Evolutionary conservation across 2,888 invertebrate species (phyloP), one percentile per base, ranked within the genome.

Genomic region (Xestia ashworthii): DNA sequence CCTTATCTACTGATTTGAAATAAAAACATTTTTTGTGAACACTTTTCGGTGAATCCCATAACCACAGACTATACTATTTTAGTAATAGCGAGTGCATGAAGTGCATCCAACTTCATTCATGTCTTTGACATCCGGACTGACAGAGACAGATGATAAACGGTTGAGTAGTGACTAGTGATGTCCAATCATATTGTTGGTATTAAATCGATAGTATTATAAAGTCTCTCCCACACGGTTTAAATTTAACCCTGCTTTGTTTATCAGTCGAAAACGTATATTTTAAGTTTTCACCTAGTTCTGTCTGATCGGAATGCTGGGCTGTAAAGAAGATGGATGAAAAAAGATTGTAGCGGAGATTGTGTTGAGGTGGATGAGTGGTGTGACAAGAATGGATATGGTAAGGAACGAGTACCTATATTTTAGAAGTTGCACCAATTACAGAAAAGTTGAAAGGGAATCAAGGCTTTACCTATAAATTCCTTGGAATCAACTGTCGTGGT

Each of bases 1-100:
- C 53, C 66, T 62, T 74, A 77, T 74, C 81, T 85, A 83, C 78
- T 78, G 50, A 82, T 82, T 83, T 79, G 78, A 84, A 85, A 80
- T 82, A 89, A 89, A 85, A 88, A 87, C 86, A 87, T 82, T 82
- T 81, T 65, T 69, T 77, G 77, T 85, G 83, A 89, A 89, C 85
- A 91, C 80, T 89, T 88, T 84, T 86, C 88, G 91, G 92, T 90
- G 82, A 91, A 87, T 89, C 91, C 91, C 91, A 48, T 76, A 75
- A 79, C 85, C 87, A 91, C 89, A 91, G 90, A 90, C 81, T 81
- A 85, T 74, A 79, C 12, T 32, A 77, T 71, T 69, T 32, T 55
- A 80, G 50, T 75, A 64, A 69, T 53, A 19, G 38, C n/a, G 64
- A 74, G 8, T 50, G 44, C 69, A 53, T 38, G 22, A 58, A 74